Base-by-base conservation (phyloP, 37 sponge, comb jelly and placozoan species). In the Geodia barretti region DNA sequence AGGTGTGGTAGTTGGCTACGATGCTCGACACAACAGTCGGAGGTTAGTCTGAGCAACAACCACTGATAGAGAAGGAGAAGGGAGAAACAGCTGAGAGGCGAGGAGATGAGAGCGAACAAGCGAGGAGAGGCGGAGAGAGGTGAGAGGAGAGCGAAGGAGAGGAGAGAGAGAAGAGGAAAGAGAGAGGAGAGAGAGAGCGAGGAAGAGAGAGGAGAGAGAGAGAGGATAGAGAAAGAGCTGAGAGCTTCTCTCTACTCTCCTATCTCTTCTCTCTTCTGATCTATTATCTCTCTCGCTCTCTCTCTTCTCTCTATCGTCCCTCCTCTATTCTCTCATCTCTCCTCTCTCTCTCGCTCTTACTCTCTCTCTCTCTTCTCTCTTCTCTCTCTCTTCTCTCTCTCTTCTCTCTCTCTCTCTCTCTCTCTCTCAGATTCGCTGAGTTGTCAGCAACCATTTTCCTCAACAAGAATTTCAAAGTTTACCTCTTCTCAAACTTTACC, bases 1-100 rank as follows among this genome's bases (percentile, higher is more conserved):
- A 70, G 99, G 97, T 1, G 94, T 99, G 73, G 91, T 87, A 4
- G 61, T 99, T 66, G 99, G 99, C 1, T 91, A 89, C 87, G 99
- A 99, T 91, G 95, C 96, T 41, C 75, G 99, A 62, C 92, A 99
- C 81, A 99, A 99, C 60, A 97, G 97, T 63, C 33, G 63, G 32
- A 81, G 95, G 98, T 98, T 25, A 77, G 67, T 39, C 41, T 47
- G 64, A 76, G 28, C n/a, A n/a, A n/a, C n/a, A n/a, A n/a, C n/a
- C n/a, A n/a, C 28, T 24, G 32, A 7, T 14, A 7, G 30, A 17
- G 28, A 14, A 32, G 67, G 31, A 24, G 67, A 32, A n/a, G n/a
- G n/a, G n/a, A n/a, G n/a, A n/a, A n/a, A n/a, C n/a, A n/a, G n/a
- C n/a, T n/a, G n/a, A n/a, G 67, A 24, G 31, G 67, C 32, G 5